phyloP scores from a whole-genome alignment of 2,888 invertebrate species.

The Pristionchus maxplancki region DNA sequence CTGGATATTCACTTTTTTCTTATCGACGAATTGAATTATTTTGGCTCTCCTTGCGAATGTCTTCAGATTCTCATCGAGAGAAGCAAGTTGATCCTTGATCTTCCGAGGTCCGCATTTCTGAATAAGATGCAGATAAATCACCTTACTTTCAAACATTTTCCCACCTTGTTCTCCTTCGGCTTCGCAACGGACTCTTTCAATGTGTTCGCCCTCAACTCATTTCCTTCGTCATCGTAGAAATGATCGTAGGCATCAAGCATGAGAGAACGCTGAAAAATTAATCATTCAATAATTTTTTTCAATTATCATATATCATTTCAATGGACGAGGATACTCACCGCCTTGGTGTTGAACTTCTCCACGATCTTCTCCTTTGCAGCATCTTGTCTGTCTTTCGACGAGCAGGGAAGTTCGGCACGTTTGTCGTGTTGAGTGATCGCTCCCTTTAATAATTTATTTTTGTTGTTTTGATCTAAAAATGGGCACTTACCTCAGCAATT shows the following conservation, averaged over 20 bases:
- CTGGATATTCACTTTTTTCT: not conserved
- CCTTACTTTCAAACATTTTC: too few relatives aligned
- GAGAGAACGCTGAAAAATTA: not conserved
- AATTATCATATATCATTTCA: too few relatives aligned
- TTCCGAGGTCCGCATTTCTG: not conserved
- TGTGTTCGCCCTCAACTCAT: not conserved
- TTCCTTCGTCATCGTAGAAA: conserved; percentile 29
- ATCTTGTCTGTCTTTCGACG: not conserved
- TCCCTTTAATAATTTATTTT: not conserved
- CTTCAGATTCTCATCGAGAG: not conserved
- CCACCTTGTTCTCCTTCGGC: not conserved
- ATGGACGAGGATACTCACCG: not conserved
- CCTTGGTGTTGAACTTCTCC: not conserved
- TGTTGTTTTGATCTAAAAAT: not conserved
- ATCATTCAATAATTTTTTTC: not conserved
- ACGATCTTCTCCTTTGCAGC: not conserved
- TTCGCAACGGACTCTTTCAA: not conserved
- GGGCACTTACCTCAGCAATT: not conserved
- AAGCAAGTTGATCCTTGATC: not conserved
- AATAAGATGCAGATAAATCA: too few relatives aligned
- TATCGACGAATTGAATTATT: not conserved
- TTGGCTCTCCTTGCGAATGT: not conserved
- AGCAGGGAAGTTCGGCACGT: not conserved
- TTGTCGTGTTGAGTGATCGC: not conserved
- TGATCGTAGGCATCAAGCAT: conserved; percentile 2